These are phyloP conservation scores for Danionella dracula DNA, from an alignment of 2,797 vertebrate species.

Conservation along the genomic window DNA sequence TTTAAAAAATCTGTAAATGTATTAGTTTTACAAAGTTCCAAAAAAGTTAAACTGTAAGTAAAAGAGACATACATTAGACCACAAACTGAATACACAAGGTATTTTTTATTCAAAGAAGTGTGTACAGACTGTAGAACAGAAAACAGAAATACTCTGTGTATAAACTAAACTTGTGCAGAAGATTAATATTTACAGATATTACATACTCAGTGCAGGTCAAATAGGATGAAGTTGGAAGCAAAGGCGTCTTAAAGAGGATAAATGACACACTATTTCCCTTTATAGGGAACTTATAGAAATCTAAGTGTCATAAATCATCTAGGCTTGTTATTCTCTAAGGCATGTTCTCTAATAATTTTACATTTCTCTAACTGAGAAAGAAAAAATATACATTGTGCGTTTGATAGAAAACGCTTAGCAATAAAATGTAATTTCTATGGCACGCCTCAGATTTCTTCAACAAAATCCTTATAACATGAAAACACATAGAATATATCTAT, in stretches of 20 bases:
- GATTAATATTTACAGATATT: conserved; percentile 70
- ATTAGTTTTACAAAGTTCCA: too few relatives aligned
- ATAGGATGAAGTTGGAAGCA: conserved; percentile 54
- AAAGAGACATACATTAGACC: conserved; percentile 37
- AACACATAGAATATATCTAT: conserved; percentile 65
- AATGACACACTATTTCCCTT: conserved; percentile 35
- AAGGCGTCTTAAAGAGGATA: conserved; percentile 49
- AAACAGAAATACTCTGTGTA: conserved; percentile 60
- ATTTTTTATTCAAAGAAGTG: conserved; percentile 81
- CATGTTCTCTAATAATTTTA: conserved; percentile 55
- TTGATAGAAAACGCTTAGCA: conserved; percentile 55
- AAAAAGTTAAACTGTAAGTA: too few relatives aligned
- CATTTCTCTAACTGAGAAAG: conserved; percentile 58
- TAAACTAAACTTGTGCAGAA: conserved; percentile 60
- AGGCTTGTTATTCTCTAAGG: conserved; percentile 56
- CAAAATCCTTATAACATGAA: conserved; percentile 88
- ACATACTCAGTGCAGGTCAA: conserved; percentile 71
- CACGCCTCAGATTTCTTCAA: conserved; percentile 93
- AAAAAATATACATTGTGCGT: conserved; percentile 58
- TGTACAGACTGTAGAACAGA: conserved; percentile 60
- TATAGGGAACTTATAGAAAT: conserved; percentile 29
- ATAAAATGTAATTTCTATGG: conserved; percentile 62
- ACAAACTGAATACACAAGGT: conserved; percentile 68
- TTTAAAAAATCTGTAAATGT: too few relatives aligned
- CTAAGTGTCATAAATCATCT: conserved; percentile 53